Percentiles rank a stretch among this genome's conserved stretches.
These are phyloP conservation scores for Melanerpes formicivorus DNA, from an alignment of 2,113 vertebrate genomes.

Conservation along the genomic window DNA sequence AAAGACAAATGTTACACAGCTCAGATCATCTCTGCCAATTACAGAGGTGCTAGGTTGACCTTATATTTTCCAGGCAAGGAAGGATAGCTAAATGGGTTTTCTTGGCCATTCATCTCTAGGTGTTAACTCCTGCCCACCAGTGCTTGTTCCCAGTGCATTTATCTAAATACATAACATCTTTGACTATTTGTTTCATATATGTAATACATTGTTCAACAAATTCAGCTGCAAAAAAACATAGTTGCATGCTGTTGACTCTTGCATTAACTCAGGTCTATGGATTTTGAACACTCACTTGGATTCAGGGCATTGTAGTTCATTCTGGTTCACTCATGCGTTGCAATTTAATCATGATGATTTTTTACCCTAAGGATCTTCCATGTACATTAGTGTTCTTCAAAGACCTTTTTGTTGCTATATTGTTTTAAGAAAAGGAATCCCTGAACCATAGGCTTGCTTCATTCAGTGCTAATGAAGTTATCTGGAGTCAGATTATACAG, in stretches of 20 bases:
- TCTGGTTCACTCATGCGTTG: background rate
- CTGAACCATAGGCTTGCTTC: background rate
- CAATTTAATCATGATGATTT: slow-evolving; percentile 15
- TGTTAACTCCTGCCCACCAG: background rate
- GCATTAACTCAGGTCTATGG: background rate
- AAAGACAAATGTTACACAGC: background rate
- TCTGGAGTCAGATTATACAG: background rate
- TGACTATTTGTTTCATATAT: background rate
- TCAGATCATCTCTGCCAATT: background rate
- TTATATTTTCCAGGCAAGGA: slow-evolving; percentile 11
- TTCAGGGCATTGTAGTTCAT: slow-evolving; percentile 28
- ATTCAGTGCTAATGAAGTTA: slow-evolving; percentile 1
- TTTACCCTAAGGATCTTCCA: background rate
- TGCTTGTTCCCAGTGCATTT: background rate
- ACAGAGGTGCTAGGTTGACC: background rate
- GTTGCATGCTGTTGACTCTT: background rate
- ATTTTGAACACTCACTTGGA: background rate
- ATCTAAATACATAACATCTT: background rate
- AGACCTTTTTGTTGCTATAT: background rate
- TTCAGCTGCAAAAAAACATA: background rate
- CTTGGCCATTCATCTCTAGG: background rate
- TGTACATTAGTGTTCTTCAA: background rate
- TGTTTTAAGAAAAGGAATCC: background rate
- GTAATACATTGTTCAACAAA: background rate
- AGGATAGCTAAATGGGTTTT: background rate